Base-by-base conservation (phyloP, 2,113 vertebrate species). In the Grammomys surdaster region DNA sequence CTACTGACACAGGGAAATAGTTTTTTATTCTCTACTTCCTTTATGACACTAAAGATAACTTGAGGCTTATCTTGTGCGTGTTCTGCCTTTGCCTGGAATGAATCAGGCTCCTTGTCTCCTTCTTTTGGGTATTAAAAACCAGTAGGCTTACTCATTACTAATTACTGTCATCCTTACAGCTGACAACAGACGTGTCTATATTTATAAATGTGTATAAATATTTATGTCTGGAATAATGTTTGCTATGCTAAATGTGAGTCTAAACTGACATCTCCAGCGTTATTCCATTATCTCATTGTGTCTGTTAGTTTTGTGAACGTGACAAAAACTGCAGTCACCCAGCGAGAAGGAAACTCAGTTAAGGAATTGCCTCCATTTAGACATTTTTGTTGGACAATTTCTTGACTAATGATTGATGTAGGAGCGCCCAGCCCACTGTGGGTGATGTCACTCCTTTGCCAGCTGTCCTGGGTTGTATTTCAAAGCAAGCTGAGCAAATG, bases 1-100 rank as follows among this genome's bases (percentile, higher is more conserved):
- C 73, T 26, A 11, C 73, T 76, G 73, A 76, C 43, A 77, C 7
- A 48, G 24, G 76, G 28, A 77, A 33, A 51, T 67, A 24, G 65
- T 80, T 6, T 17, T 88, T 28, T 36, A 84, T 26, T 92, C 26
- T 46, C 40, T 65, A 51, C 13, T 95, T 88, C 24, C 28, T 48
- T 77, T 86, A 51, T 93, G 56, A 65, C 40, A 80, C 51, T 72
- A n/a, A 22, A 82, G 33, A 87, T 43, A 73, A 54, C 70, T 78
- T 40, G n/a, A 92, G 75, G 80, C 31, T 86, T 76, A 75, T 67
- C 78, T 70, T 94, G 11, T 85, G 0, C 89, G 40, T 84, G 96
- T 97, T 16, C 40, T 91, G 56, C 26, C 33, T 28, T 58, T 78
- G 9, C 46, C 69, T 96, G 80, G 60, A 65, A 36, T 82, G n/a